These are phyloP conservation scores for Oreochromis grahami DNA, from an alignment of 2,797 vertebrate genomes.

Conservation along the genomic window DNA sequence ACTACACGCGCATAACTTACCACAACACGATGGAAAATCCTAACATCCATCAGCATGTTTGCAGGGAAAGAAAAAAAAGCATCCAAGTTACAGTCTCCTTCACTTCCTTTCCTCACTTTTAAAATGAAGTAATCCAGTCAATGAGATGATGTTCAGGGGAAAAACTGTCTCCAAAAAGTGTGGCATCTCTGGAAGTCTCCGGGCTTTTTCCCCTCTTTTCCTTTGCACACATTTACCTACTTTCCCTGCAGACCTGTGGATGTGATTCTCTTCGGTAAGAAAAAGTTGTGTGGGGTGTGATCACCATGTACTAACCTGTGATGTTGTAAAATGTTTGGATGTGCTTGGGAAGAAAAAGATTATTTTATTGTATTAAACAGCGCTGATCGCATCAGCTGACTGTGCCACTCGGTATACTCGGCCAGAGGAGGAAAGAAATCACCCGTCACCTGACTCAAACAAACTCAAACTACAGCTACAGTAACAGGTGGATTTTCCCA, in stretches of 20 bases:
- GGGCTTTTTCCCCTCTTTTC: no score
- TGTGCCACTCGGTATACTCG: not conserved
- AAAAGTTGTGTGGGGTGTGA: no score
- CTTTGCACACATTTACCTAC: no score
- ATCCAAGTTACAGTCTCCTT: not conserved
- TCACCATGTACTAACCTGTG: no score
- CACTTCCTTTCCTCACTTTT: not conserved
- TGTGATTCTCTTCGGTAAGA: no score
- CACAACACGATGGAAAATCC: not conserved
- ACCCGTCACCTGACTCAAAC: not conserved
- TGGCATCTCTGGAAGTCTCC: no score
- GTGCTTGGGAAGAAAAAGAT: not conserved
- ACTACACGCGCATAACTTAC: fast-evolving
- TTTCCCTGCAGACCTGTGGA: no score
- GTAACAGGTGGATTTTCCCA: fast-evolving
- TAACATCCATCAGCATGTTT: not conserved
- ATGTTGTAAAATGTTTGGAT: not conserved
- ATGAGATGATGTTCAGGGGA: fast-evolving
- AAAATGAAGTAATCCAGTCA: not conserved
- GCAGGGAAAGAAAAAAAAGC: not conserved
- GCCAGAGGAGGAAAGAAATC: not conserved
- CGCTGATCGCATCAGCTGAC: not conserved
- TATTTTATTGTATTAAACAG: not conserved
- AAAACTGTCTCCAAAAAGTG: fast-evolving
- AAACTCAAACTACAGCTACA: not conserved